Evolutionary conservation across 92 coral and sea anemone genomes (phyloP).

Genomic region (Parazoanthus swiftii): DNA sequence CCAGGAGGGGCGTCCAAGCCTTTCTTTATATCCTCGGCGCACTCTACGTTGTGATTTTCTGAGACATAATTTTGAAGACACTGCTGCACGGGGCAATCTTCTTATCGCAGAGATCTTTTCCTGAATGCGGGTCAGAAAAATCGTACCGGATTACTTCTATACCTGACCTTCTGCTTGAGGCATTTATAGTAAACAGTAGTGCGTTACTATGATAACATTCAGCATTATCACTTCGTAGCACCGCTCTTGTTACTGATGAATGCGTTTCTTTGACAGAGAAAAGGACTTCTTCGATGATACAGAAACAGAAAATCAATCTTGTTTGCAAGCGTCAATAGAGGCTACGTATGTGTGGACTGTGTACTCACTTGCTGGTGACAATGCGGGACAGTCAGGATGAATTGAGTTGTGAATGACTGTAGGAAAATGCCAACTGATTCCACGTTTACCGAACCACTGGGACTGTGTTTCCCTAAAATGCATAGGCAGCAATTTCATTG

Average conservation of each 20-base stretch:
- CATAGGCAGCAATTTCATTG: conserved; percentile 57
- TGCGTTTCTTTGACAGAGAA: conserved; percentile 37
- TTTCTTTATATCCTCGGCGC: conserved; percentile 44
- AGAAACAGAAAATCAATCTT: conserved; percentile 62
- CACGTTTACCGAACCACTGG: conserved; percentile 59
- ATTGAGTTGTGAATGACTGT: conserved; percentile 49
- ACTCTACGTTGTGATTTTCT: conserved; percentile 50
- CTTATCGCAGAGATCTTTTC: conserved; percentile 54
- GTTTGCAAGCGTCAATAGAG: conserved; percentile 37
- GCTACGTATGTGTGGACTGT: conserved; percentile 48
- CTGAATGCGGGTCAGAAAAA: conserved; percentile 57
- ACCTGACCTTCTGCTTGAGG: conserved; percentile 39
- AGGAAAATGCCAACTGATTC: conserved; percentile 57
- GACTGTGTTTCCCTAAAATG: conserved; percentile 56
- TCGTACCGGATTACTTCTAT: conserved; percentile 50
- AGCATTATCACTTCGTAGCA: conserved; percentile 49
- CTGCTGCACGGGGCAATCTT: conserved; percentile 54
- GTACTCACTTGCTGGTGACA: background rate
- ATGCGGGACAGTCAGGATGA: conserved; percentile 47
- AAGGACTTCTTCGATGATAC: conserved; percentile 50
- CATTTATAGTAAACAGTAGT: conserved; percentile 56
- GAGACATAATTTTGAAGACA: conserved; percentile 44
- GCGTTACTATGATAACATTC: conserved; percentile 53
- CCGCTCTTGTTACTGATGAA: conserved; percentile 43
- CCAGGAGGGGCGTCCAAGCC: conserved; percentile 51